Evolutionary conservation across 2,113 vertebrate genomes (phyloP), one percentile per base, ranked within the genome.

Genomic region (Eulemur rufifrons): DNA sequence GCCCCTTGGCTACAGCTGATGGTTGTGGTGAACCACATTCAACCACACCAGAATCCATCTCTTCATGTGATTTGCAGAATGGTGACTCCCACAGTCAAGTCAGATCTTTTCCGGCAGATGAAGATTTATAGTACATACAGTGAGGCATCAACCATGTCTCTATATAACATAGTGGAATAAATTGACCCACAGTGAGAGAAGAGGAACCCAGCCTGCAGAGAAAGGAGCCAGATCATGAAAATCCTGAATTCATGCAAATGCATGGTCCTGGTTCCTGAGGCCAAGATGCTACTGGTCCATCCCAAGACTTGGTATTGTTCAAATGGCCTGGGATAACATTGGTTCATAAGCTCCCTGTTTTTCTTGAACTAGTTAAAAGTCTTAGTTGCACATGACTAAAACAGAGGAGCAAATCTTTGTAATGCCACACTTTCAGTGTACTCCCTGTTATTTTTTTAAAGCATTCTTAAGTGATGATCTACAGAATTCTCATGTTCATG

Each of bases 161-260:
- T n/a, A 20, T 0, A 4, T 8, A 85, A 15, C 6, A 32, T n/a
- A 13, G 3, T 42, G 1, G 32, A 32, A 42, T 37, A 52, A 0
- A 5, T 20, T 15, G 25, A 47, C 27, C 23, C 0, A 25, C 27
- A 50, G 2, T 61, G 21, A 59, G 21, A 83, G 39, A 50, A 74
- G n/a, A 82, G 9, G 8, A 39, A 32, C 37, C 6, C 9, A 32
- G 20, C 3, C 27, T 66, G 8, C 29, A 66, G 20, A 73, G 13
- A 25, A 8, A 84, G 7, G 14, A 63, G 2, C 3, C 42, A 15
- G 34, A 68, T 29, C 50, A 42, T 13, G 34, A 10, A 18, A 37
- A 42, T 64, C 17, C 39, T 23, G 6, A 20, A 23, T 2, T 37
- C 59, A 32, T 3, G 29, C 14, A 17, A 52, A 84, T 15, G 63